Percentiles rank a stretch among this genome's conserved stretches.
These are phyloP conservation scores for Rhynchomys soricoides DNA, from an alignment of 2,113 vertebrate species.

Conservation along the genomic window DNA sequence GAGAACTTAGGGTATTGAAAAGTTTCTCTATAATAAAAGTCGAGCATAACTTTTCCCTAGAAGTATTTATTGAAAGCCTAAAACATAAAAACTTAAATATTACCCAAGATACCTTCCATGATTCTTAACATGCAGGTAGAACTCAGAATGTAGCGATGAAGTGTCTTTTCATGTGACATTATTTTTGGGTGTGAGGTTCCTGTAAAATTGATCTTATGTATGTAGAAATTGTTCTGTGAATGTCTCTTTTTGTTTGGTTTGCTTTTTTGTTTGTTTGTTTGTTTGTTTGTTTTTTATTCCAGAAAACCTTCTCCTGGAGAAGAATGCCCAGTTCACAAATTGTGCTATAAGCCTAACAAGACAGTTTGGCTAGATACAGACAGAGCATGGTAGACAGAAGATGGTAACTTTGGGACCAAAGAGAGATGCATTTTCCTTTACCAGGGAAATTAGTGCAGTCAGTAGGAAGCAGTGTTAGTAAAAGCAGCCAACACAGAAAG, in stretches of 20 bases:
- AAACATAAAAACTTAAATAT: not conserved
- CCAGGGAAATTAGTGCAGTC: not conserved
- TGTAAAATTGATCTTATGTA: not conserved
- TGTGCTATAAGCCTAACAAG: not conserved
- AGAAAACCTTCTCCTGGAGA: not conserved
- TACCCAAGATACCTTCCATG: rapidly evolving
- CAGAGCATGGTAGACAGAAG: not conserved
- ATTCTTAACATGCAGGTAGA: not conserved
- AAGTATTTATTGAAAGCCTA: not conserved
- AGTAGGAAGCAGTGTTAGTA: not conserved
- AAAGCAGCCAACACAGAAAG: not conserved
- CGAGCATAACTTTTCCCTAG: not conserved
- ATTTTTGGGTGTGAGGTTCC: not conserved
- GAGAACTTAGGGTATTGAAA: not conserved
- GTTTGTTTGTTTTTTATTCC: not conserved
- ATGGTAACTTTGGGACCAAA: not conserved
- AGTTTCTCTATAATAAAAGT: not conserved
- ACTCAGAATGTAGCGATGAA: not conserved
- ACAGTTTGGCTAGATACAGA: not conserved
- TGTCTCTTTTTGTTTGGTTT: not conserved
- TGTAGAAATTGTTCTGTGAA: not conserved
- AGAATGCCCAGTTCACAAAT: not conserved
- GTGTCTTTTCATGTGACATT: not conserved
- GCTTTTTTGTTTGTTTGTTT: too few species aligned
- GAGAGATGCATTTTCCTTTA: too few species aligned